A percentile compares a stretch with the other conserved stretches of the same genome.
Conservation (phyloP, 1,140 invertebrate species). For the Zaprionus davidi region DNA sequence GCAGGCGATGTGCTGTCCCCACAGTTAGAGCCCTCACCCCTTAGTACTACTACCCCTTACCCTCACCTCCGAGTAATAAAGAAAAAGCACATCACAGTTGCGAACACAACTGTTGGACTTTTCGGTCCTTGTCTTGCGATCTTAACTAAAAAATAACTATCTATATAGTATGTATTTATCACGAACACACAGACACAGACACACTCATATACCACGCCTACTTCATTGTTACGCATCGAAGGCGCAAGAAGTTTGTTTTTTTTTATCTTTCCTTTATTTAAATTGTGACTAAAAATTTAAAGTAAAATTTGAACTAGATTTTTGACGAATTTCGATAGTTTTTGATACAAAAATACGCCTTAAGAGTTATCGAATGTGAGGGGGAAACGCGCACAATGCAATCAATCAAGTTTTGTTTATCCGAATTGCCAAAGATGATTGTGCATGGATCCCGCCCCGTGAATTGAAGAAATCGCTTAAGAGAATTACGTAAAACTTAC, state of each 20-base stretch:
- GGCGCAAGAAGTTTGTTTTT: conserved; percentile 36
- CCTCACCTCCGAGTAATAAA: conserved; percentile 6
- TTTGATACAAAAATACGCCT: conserved; percentile 29
- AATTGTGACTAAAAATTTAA: conserved; percentile 29
- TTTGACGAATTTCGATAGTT: conserved; percentile 18
- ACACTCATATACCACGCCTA: conserved; percentile 32
- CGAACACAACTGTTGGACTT: conserved; percentile 78
- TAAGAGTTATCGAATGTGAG: conserved; percentile 9
- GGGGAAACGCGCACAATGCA: conserved; percentile 14
- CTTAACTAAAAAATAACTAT: conserved; percentile 28
- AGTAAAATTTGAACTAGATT: conserved; percentile 15
- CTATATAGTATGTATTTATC: conserved; percentile 10
- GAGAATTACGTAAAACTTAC: conserved; percentile 27
- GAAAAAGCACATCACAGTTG: conserved; percentile 77
- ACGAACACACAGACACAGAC: neutral
- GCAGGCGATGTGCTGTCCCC: conserved; percentile 71
- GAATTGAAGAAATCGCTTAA: conserved; percentile 21
- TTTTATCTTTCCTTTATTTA: conserved; percentile 7
- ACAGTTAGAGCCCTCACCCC: neutral
- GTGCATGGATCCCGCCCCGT: conserved; percentile 12
- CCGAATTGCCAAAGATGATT: conserved; percentile 47
- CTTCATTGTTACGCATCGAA: conserved; percentile 29
- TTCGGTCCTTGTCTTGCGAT: conserved; percentile 83
- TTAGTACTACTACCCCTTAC: conserved; percentile 8
- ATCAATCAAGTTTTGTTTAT: conserved; percentile 39